phyloP scores from a whole-genome alignment of 2,888 invertebrate genomes.

The Stenodema calcarata region DNA sequence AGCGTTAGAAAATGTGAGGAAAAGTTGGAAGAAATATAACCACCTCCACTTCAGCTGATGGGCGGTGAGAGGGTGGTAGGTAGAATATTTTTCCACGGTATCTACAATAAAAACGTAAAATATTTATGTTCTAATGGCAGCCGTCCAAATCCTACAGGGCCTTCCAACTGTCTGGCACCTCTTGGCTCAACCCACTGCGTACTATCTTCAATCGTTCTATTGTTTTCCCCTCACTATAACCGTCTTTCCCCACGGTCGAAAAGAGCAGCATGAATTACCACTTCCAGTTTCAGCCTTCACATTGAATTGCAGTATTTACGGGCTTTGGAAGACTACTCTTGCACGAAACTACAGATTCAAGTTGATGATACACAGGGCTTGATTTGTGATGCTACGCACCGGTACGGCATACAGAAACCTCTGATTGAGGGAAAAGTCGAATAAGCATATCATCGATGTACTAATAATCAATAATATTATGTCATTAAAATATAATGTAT shows the following conservation, averaged over 20 bases:
- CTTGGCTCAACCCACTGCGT: background rate
- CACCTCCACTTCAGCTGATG: background rate
- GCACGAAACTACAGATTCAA: too few species aligned
- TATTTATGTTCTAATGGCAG: background rate
- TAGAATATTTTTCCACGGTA: background rate
- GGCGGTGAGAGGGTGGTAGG: background rate
- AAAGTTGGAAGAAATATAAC: too few species aligned
- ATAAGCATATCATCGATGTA: too few species aligned
- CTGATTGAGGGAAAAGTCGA: too few species aligned
- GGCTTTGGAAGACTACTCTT: too few species aligned
- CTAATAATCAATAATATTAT: too few species aligned
- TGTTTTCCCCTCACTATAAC: background rate
- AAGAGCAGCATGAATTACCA: background rate
- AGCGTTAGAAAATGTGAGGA: too few species aligned
- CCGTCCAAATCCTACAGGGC: background rate
- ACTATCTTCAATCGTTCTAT: background rate
- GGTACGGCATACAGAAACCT: too few species aligned
- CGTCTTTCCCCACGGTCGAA: background rate
- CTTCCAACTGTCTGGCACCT: background rate
- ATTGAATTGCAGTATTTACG: background rate
- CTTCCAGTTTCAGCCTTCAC: background rate
- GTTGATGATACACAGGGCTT: too few species aligned
- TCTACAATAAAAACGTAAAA: background rate
- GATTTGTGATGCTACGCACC: too few species aligned
- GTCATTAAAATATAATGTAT: too few species aligned